Base-by-base conservation (phyloP, 2,797 vertebrate genomes). In the Micropoecilia bifurca region DNA sequence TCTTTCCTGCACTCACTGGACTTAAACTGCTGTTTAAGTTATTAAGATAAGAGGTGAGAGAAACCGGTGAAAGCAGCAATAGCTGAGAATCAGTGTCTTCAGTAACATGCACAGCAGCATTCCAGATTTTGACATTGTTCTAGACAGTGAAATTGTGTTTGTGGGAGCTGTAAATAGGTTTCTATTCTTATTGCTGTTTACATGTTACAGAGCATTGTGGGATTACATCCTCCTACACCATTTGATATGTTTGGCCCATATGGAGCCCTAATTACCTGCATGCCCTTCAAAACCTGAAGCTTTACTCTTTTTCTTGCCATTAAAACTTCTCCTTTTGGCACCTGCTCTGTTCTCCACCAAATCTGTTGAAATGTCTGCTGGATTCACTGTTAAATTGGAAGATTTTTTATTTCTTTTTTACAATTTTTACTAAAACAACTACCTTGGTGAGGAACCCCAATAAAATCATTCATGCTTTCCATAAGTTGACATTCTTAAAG, bases 11-110 rank as follows among this genome's bases (percentile, higher is more conserved):
- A 43, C 14, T 10, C 14, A 71, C 57, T 41, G 39, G 39, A 41
- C 39, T 41, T 41, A 41, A 82, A 55, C 73, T 80, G 73, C 74
- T 69, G 33, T 84, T 86, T 74, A 78, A 78, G 76, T 76, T 48
- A 83, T 83, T 83, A 74, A 79, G 78, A 81, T 63, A 57, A 39
- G 48, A 6, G 5, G 10, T n/a, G 13, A n/a, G 8, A 28, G 25
- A 53, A 43, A 43, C 33, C 2, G 6, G 13, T 57, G 33, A 28
- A 71, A 28, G 72, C 18, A 36, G 33, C 33, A 39, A 74, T 46
- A n/a, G 47, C 72, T 53, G 47, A 74, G 48, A 39, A 55, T 53
- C 2, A 0, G 48, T 68, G 36, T 68, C 36, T 68, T 25, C 36
- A 66, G 61, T 50, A 36, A 50, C 28, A 39, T 53, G 18, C 72